Evolutionary conservation across 1,140 invertebrate genomes (phyloP).

Genomic region (Liolophura sinensis): DNA sequence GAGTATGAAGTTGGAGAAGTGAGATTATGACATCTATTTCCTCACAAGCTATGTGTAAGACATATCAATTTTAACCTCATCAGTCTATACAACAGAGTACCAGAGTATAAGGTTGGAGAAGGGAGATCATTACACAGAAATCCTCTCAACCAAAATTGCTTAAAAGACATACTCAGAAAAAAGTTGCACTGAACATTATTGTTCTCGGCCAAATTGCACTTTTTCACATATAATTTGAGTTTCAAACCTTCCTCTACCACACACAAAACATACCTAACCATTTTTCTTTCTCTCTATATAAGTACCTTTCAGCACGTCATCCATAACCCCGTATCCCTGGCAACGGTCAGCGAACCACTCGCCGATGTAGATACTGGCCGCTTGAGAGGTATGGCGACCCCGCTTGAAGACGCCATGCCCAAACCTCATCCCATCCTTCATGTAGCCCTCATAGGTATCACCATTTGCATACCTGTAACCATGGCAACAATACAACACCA

Average conservation of each 20-base stretch:
- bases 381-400: constrained; percentile 74
- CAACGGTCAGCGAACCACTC: constrained; percentile 78
- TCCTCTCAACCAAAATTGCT: too few species aligned
- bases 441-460: constrained; percentile 82
- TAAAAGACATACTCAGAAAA: too few species aligned
- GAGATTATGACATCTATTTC: too few species aligned
- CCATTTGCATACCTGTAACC: constrained; percentile 65
- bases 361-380: constrained; percentile 81
- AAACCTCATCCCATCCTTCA: constrained; percentile 79
- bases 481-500: background rate
- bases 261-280: background rate
- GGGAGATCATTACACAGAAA: too few species aligned
- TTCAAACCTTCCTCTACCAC: background rate
- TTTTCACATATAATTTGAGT: background rate
- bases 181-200: too few species aligned
- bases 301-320: constrained; percentile 70
- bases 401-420: constrained; percentile 82
- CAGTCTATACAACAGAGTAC: too few species aligned
- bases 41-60: too few species aligned
- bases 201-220: too few species aligned
- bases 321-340: constrained; percentile 84
- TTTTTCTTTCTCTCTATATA: background rate
- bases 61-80: too few species aligned
- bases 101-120: too few species aligned
- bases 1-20: too few species aligned